Evolutionary conservation across 2,113 vertebrate genomes (phyloP), one percentile per base, ranked within the genome.

Genomic region (Arothron firmamentum): DNA sequence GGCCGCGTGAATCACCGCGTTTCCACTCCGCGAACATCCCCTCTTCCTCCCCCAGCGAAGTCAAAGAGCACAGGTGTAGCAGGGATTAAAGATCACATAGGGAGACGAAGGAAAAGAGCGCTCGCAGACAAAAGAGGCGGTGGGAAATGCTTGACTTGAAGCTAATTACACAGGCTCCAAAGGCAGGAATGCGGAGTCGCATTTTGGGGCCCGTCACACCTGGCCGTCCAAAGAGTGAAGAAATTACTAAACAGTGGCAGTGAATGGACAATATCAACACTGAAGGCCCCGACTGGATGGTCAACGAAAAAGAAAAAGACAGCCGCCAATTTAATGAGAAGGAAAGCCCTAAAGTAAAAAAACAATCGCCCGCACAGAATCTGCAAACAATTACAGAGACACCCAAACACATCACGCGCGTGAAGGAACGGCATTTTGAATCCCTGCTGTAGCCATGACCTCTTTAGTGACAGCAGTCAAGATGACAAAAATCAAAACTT

Each of bases 131-230:
- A 87, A 86, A 85, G 77, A 49, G 52, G 56, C 8, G 58, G 65
- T 57, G 56, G 80, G 80, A 88, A 86, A 84, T 83, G 80, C 79
- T 80, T 67, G 72, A 88, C 70, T 77, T 83, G 67, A 77, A 72
- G 76, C 76, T 88, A 90, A 91, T 87, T 88, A 85, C 84, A 88
- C 65, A 61, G 61, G 62, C 68, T 83, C 79, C 72, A 64, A 75
- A 80, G 73, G 53, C 77, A 85, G 80, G 89, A 89, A 90, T 89
- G 85, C 62, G 56, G 85, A 79, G 74, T 83, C 82, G 84, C 77
- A 82, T 85, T 83, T 38, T 56, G 74, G 77, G 74, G 62, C 64
- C 43, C 70, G 75, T 80, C 84, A 87, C 87, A 89, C 85, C 85
- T 88, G 87, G 85, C 68, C 74, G 77, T 80, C 80, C 75, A 72